Evolutionary conservation across 2,888 invertebrate species (phyloP), one percentile per base, ranked within the genome.

Genomic region (Rotaria magnacalcarata): DNA sequence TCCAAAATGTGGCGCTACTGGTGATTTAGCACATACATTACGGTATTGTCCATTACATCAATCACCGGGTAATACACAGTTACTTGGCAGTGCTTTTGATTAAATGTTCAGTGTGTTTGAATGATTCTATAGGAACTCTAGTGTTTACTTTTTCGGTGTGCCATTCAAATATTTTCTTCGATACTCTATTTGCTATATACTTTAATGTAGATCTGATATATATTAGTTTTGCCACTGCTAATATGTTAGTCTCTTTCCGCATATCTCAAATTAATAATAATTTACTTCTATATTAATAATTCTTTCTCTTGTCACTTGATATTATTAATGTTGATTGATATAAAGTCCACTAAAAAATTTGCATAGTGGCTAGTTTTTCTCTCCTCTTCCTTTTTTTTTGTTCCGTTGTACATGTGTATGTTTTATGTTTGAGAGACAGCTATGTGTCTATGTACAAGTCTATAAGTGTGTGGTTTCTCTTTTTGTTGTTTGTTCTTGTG

Each of bases 21-120:
- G 80, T n/a, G 80, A 80, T 80, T 80, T 80, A 47, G 80, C 80
- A n/a, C 80, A 80, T 47, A 80, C 80, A 80, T 80, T 80, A 80
- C 80, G 80, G 24, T 80, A 80, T 80, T 80, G 80, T 80, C 80
- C 80, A 80, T 10, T 80, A n/a, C 80, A 80, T 80, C 80, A 80
- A 80, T 80, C 47, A 24, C 80, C 43, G 11, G 43, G n/a, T 47
- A 47, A 47, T 47, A 47, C 24, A 11, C 80, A 80, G n/a, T 47
- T 47, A n/a, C 43, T 80, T 80, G n/a, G 80, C 11, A 43, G n/a
- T 47, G 80, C 14, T n/a, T 47, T 80, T 80, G 47, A 47, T 47
- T 43, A 80, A 47, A 80, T n/a, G 8, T 3, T n/a, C n/a, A 10
- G 41, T 3, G 5, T 54, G 54, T 54, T 21, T 21, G 54, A 54